Conservation (phyloP, 1,140 invertebrate species). For the Ceratina australensis region DNA sequence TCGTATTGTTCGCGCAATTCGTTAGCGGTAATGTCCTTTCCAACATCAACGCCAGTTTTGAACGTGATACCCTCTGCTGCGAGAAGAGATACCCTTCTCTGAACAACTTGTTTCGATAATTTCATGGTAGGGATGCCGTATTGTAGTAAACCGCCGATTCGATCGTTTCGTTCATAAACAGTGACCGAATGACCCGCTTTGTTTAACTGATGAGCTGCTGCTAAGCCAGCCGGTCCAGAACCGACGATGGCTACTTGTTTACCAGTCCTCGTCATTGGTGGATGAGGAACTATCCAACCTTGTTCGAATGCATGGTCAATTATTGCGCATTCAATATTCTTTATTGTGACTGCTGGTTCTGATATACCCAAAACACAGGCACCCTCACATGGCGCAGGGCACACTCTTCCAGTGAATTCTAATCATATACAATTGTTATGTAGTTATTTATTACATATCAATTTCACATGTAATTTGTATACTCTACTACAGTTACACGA, state of each 20-base stretch:
- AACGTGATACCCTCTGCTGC: constrained; percentile 95
- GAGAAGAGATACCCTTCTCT: constrained; percentile 93
- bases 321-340: constrained; percentile 99
- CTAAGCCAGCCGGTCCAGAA: constrained; percentile 96
- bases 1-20: constrained; percentile 88
- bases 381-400: constrained; percentile 99
- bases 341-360: constrained; percentile 98
- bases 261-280: constrained; percentile 87
- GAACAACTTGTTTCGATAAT: constrained; percentile 94
- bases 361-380: constrained; percentile 98
- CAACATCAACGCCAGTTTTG: constrained; percentile 93
- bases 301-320: constrained; percentile 99
- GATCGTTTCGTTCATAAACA: constrained; percentile 98
- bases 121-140: constrained; percentile 99
- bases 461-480: background rate
- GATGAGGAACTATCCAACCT: constrained; percentile 94
- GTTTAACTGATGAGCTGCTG: constrained; percentile 98
- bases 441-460: background rate
- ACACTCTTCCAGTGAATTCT: constrained; percentile 99
- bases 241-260: constrained; percentile 96
- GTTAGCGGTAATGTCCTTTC: constrained; percentile 92
- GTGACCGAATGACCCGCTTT: constrained; percentile 94
- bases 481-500: background rate
- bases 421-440: background rate
- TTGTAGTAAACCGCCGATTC: constrained; percentile 95